These are phyloP conservation scores for Neoascia interrupta DNA, from an alignment of 2,888 invertebrate species.

Conservation along the genomic window DNA sequence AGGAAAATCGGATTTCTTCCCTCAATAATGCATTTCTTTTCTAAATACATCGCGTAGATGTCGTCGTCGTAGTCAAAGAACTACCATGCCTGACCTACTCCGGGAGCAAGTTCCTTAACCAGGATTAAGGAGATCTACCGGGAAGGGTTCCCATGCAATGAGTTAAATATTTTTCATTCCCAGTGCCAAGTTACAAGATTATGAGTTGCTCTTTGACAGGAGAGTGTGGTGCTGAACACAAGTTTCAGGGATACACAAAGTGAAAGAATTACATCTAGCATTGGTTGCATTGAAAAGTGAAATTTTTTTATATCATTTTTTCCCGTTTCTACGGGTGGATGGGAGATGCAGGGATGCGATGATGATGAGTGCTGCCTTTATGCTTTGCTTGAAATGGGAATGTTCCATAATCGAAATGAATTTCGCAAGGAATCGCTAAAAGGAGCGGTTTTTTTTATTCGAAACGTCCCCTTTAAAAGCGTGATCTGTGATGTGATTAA, in stretches of 20 bases:
- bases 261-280: conserved; percentile 28
- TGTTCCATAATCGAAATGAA: conserved; percentile 42
- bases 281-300: conserved; percentile 39
- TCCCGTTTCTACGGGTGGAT: neutral
- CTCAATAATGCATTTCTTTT: conserved; percentile 40
- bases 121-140: conserved; percentile 24
- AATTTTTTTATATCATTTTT: conserved; percentile 33
- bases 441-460: no score
- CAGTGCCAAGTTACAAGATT: no score
- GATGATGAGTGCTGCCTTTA: conserved; percentile 42
- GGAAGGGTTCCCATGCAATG: no score
- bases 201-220: conserved; percentile 22
- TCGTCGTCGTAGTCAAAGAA: conserved; percentile 36
- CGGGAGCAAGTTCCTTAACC: conserved; percentile 23
- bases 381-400: conserved; percentile 20
- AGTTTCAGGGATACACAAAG: conserved; percentile 15
- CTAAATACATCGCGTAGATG: conserved; percentile 23
- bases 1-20: conserved; percentile 49
- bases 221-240: conserved; percentile 13
- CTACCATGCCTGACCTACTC: conserved; percentile 41
- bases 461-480: neutral
- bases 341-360: neutral
- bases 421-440: conserved; percentile 27
- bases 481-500: conserved; percentile 48
- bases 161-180: conserved; percentile 46